A percentile compares a stretch with the other conserved stretches of the same genome.
These are phyloP conservation scores for Eolophus roseicapilla DNA, from an alignment of 2,113 vertebrate genomes.

Conservation along the genomic window DNA sequence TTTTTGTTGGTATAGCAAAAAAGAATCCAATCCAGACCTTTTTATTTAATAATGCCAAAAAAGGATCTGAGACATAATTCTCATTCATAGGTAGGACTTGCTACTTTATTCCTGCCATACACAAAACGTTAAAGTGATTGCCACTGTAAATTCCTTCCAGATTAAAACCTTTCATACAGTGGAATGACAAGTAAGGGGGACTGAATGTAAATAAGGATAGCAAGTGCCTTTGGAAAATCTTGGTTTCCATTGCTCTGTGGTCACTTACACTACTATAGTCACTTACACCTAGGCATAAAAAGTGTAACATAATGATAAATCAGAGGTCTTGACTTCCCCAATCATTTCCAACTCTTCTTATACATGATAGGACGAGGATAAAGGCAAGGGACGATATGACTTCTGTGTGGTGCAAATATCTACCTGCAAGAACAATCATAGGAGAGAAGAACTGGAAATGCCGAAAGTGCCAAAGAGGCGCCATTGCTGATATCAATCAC, in stretches of 20 bases:
- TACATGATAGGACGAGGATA: not conserved
- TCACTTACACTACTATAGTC: not conserved
- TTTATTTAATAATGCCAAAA: not conserved
- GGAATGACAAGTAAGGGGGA: not conserved
- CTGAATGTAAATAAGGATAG: not conserved
- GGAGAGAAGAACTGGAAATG: not conserved
- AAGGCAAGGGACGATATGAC: not conserved
- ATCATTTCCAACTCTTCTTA: not conserved
- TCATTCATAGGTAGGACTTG: not conserved
- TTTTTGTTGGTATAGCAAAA: not conserved
- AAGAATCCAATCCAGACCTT: not conserved
- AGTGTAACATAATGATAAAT: not conserved
- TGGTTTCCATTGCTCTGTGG: not conserved
- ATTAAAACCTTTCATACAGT: not conserved
- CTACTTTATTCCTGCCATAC: not conserved
- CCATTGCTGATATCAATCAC: not conserved
- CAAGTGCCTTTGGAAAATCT: not conserved
- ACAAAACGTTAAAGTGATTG: not conserved
- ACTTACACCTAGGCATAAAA: not conserved
- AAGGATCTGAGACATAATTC: not conserved
- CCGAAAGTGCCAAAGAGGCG: not conserved
- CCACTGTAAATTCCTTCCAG: not conserved
- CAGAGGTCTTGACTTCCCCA: not conserved
- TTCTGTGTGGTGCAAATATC: not conserved
- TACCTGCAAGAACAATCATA: not conserved